These are phyloP conservation scores for Eonycteris spelaea DNA, from an alignment of 2,113 vertebrate species.

Conservation along the genomic window DNA sequence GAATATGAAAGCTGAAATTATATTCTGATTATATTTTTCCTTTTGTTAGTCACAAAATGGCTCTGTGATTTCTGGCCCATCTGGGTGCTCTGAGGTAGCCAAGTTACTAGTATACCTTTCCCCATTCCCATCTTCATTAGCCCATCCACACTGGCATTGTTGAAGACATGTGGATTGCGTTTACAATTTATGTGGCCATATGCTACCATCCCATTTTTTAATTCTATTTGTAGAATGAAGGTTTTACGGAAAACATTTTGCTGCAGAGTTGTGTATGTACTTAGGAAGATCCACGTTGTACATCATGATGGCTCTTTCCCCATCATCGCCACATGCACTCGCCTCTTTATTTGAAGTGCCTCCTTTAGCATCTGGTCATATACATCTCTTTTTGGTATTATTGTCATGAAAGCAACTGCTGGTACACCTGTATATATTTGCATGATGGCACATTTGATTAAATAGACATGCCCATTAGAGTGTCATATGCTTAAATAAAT, in stretches of 20 bases:
- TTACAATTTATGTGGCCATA: conserved; percentile 37
- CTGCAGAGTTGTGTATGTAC: conserved; percentile 11
- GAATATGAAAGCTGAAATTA: conserved; percentile 20
- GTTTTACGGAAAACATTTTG: conserved; percentile 38
- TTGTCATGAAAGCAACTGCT: neutral
- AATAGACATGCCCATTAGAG: neutral
- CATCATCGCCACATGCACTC: neutral
- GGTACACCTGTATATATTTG: conserved; percentile 10
- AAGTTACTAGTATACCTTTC: neutral
- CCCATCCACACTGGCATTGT: neutral
- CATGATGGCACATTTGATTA: neutral
- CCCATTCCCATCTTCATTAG: neutral
- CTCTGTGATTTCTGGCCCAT: neutral
- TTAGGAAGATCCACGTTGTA: neutral
- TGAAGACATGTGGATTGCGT: neutral
- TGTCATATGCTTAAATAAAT: conserved; percentile 13
- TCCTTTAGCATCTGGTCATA: neutral
- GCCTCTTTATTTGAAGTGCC: neutral
- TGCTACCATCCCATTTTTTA: conserved; percentile 39
- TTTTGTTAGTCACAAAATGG: neutral
- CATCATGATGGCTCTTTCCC: neutral
- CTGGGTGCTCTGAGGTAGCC: neutral
- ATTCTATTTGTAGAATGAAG: conserved; percentile 51
- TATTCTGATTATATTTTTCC: neutral
- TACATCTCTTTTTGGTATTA: neutral